Percentiles rank a stretch among this genome's conserved stretches.
These are phyloP conservation scores for Drosophila mayri DNA, from an alignment of 1,140 invertebrate species.

Conservation along the genomic window DNA sequence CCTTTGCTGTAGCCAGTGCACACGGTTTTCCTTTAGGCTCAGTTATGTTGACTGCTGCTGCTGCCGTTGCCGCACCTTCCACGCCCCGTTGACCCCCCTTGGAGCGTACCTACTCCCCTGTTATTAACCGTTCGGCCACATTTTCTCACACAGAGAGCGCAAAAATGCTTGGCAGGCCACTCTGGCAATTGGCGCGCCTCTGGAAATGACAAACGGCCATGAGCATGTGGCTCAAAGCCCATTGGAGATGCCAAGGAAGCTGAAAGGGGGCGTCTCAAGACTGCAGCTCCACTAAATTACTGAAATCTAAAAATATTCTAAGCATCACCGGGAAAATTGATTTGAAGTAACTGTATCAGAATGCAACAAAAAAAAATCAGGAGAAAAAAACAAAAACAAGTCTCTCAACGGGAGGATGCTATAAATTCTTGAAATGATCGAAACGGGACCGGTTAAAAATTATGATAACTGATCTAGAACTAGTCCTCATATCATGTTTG, in stretches of 20 bases:
- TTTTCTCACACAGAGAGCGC: conserved; percentile 70
- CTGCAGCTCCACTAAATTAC: conserved; percentile 43
- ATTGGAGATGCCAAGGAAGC: conserved; percentile 6
- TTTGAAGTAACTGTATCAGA: conserved; percentile 49
- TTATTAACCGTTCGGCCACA: conserved; percentile 75
- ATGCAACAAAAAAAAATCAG: conserved; percentile 10
- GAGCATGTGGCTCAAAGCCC: conserved; percentile 26
- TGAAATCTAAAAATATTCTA: conserved; percentile 51
- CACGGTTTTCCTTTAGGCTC: conserved; percentile 62
- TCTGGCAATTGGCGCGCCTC: conserved; percentile 73
- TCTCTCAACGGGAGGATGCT: background rate
- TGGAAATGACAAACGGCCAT: conserved; percentile 73
- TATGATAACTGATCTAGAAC: conserved; percentile 38
- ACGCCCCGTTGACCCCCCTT: conserved; percentile 9
- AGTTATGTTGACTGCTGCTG: conserved; percentile 48
- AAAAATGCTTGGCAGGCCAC: conserved; percentile 63
- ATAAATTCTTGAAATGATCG: conserved; percentile 35
- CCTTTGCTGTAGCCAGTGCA: background rate
- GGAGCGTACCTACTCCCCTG: conserved; percentile 26
- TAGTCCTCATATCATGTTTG: conserved; percentile 16
- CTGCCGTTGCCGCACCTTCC: conserved; percentile 47
- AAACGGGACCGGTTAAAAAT: conserved; percentile 33
- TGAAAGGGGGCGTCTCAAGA: conserved; percentile 27
- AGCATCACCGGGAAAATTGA: conserved; percentile 41
- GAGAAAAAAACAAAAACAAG: background rate